Evolutionary conservation across 2,888 invertebrate species (phyloP).

Genomic region (Andrena dorsata): DNA sequence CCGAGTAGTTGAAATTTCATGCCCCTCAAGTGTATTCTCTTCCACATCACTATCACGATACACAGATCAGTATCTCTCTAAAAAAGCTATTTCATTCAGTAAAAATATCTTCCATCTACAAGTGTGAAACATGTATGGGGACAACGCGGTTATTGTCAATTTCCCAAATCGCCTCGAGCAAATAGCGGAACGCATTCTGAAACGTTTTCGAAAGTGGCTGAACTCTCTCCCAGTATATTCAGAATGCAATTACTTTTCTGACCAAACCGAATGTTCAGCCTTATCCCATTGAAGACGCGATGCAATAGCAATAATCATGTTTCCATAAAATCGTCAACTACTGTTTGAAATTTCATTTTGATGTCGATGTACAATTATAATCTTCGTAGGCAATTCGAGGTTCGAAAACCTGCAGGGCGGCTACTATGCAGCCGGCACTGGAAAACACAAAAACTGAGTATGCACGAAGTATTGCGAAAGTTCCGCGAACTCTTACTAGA

Average conservation of each 20-base stretch:
- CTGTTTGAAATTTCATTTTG: background rate
- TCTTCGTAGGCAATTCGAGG: conserved; percentile 30
- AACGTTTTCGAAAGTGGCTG: conserved; percentile 1
- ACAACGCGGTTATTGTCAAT: conserved; percentile 51
- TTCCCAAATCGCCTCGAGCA: conserved; percentile 33
- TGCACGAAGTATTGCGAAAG: conserved; percentile 55
- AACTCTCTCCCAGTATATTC: background rate
- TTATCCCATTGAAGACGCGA: background rate
- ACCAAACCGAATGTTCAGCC: background rate
- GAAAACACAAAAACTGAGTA: conserved; percentile 24
- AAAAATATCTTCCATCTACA: conserved; percentile 3
- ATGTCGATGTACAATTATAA: conserved; percentile 23
- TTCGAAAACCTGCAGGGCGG: conserved; percentile 30
- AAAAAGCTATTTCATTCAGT: background rate
- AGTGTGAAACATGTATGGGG: background rate
- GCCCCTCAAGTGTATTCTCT: background rate
- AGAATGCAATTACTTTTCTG: conserved; percentile 28
- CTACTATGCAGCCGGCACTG: background rate
- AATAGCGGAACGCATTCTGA: background rate
- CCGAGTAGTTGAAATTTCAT: background rate
- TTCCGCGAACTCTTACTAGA: conserved; percentile 51
- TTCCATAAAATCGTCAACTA: background rate
- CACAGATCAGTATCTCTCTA: background rate
- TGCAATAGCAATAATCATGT: background rate
- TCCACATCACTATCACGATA: background rate